Evolutionary conservation across 2,888 invertebrate genomes (phyloP).

Genomic region (Oasisia sp.): DNA sequence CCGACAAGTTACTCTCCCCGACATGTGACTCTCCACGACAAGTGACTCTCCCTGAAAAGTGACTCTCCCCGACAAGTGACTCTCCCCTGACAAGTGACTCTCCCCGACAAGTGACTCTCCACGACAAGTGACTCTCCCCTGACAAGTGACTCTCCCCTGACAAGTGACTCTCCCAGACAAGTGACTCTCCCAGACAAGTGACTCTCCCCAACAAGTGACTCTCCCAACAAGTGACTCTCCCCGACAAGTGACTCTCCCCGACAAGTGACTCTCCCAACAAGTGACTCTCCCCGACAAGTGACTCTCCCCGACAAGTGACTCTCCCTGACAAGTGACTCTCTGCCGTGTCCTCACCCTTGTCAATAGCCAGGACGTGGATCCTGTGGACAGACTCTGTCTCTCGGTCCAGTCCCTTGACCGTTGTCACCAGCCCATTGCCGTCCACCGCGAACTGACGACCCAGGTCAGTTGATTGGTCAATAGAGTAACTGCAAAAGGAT

Average conservation of each 20-base stretch:
- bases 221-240: neutral
- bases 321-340: neutral
- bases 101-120: neutral
- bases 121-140: neutral
- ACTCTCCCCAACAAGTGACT: neutral
- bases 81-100: neutral
- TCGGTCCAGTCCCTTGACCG: constrained; percentile 38
- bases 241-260: too few relatives aligned
- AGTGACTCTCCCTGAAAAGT: neutral
- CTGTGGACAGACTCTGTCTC: constrained; percentile 39
- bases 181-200: neutral
- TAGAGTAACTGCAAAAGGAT: constrained; percentile 49
- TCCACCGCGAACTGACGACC: constrained; percentile 52
- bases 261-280: too few relatives aligned
- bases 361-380: constrained; percentile 44
- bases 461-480: constrained; percentile 52
- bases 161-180: neutral
- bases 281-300: neutral
- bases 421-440: constrained; percentile 39
- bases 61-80: too few relatives aligned
- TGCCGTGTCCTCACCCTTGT: constrained; percentile 37
- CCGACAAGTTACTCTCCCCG: too few relatives aligned
- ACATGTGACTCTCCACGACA: too few relatives aligned
- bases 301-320: neutral
- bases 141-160: too few relatives aligned